Evolutionary conservation across 2,113 vertebrate genomes (phyloP).

Genomic region (Myotis brandtii): DNA sequence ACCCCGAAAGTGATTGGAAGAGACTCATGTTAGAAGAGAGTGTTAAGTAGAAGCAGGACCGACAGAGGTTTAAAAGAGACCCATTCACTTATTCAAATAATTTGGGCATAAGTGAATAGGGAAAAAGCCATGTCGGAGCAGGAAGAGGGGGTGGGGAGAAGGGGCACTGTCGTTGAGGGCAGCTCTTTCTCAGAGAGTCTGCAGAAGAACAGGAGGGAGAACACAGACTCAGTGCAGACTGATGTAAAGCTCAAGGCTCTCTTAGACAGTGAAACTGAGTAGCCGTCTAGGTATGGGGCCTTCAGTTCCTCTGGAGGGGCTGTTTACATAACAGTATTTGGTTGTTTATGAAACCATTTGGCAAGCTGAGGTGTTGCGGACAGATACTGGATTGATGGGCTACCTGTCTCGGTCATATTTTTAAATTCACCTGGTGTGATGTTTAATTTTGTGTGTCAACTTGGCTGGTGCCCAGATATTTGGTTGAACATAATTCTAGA

Average conservation of each 20-base stretch:
- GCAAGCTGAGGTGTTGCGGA: background rate
- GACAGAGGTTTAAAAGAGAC: constrained; percentile 8
- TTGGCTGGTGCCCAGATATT: background rate
- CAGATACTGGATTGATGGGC: background rate
- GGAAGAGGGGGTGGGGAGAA: background rate
- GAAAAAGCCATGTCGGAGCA: background rate
- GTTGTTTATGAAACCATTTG: background rate
- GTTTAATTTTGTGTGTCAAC: background rate
- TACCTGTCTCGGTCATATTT: background rate
- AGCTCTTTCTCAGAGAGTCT: background rate
- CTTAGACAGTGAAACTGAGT: background rate
- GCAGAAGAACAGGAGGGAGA: background rate
- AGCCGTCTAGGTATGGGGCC: background rate
- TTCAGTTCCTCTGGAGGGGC: background rate
- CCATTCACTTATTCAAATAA: background rate
- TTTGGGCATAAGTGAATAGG: background rate
- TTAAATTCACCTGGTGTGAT: background rate
- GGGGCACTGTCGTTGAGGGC: background rate
- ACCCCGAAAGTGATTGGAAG: background rate
- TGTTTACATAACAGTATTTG: background rate
- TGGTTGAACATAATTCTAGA: background rate
- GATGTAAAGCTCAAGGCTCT: background rate
- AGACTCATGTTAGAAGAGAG: background rate
- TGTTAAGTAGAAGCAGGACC: background rate
- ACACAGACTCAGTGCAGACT: background rate